A percentile compares a stretch with the other conserved stretches of the same genome.
These are phyloP conservation scores for Penelope pileata DNA, from an alignment of 2,113 vertebrate species.

Conservation along the genomic window DNA sequence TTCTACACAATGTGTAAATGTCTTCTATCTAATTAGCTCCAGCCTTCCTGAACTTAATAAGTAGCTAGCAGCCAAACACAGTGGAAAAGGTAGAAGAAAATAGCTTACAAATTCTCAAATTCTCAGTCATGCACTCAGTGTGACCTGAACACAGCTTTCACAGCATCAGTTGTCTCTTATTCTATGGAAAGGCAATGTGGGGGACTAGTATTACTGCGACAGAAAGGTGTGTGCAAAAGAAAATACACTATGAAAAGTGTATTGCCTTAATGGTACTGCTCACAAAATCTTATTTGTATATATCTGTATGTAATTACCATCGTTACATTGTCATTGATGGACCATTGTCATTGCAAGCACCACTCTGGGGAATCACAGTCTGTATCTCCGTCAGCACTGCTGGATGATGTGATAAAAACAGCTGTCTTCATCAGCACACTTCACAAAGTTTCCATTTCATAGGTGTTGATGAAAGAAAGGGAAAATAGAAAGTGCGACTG, in stretches of 20 bases:
- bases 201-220: not conserved
- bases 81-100: not conserved
- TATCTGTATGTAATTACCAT: not conserved
- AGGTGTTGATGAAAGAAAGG: not conserved
- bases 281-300: not conserved
- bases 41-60: not conserved
- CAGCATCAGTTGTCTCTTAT: not conserved
- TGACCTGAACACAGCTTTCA: not conserved
- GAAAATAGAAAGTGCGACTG: not conserved
- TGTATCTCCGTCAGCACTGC: not conserved
- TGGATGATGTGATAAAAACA: not conserved
- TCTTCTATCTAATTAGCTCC: not conserved
- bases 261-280: not conserved
- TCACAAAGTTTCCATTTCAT: not conserved
- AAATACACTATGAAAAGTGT: not conserved
- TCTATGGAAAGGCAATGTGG: not conserved
- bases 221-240: not conserved
- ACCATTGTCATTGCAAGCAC: not conserved
- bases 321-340: not conserved
- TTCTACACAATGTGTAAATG: not conserved
- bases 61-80: not conserved
- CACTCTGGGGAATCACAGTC: not conserved
- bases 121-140: accelerated
- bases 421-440: not conserved
- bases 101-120: not conserved